phyloP scores from a whole-genome alignment of 2,797 vertebrate genomes.

The Enteromius paludinosus region DNA sequence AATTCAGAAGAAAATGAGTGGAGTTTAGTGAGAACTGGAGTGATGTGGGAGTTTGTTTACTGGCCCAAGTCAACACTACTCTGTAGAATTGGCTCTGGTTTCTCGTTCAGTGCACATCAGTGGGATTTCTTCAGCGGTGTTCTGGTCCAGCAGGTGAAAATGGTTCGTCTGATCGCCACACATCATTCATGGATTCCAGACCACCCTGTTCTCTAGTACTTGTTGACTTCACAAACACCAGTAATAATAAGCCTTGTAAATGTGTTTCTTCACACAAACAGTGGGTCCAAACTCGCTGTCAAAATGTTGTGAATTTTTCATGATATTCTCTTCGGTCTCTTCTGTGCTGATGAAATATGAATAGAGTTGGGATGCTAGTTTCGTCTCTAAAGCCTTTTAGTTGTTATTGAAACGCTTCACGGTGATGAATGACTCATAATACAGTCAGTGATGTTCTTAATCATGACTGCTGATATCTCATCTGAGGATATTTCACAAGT shows the following conservation, averaged over 20 bases:
- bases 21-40: conserved; percentile 14
- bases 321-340: conserved; percentile 72
- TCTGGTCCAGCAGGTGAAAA: neutral
- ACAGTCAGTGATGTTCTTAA: neutral
- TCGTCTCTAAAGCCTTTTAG: neutral
- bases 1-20: neutral
- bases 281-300: conserved; percentile 67
- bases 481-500: neutral
- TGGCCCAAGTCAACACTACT: neutral
- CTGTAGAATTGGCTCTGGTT: neutral
- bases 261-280: conserved; percentile 59
- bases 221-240: neutral
- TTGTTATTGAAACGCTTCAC: neutral
- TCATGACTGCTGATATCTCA: neutral
- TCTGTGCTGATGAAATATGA: conserved; percentile 77
- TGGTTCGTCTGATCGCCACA: neutral
- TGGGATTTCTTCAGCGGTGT: neutral
- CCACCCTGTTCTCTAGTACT: neutral
- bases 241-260: conserved; percentile 22
- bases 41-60: neutral
- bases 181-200: neutral
- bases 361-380: conserved; percentile 60
- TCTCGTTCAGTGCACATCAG: neutral
- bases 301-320: conserved; percentile 78
- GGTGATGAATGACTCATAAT: conserved; percentile 8